Conservation (phyloP, 2,113 vertebrate species). For the Isurus oxyrinchus region DNA sequence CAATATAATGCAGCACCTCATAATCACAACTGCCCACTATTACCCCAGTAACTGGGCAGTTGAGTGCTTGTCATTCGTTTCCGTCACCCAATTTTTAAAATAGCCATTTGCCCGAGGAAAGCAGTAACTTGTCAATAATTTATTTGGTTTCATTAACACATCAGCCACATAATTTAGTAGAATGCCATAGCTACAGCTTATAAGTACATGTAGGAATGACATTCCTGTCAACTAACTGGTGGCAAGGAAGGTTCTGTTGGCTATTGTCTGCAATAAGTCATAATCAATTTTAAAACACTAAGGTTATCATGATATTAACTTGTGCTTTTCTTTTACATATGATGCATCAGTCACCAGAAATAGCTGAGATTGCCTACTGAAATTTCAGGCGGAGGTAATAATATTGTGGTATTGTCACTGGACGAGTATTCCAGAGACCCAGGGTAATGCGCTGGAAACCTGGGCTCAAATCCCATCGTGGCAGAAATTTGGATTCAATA, state of each 20-base stretch:
- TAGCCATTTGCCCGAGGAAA: neutral
- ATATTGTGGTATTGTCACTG: no score
- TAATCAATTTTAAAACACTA: neutral
- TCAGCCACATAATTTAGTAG: neutral
- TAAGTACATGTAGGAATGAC: neutral
- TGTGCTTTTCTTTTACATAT: neutral
- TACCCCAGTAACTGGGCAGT: neutral
- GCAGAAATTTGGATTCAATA: no score
- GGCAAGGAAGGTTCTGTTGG: neutral
- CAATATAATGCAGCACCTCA: neutral
- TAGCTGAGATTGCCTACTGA: neutral
- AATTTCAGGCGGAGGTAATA: neutral
- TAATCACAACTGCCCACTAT: neutral
- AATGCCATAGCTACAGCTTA: neutral
- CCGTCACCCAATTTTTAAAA: neutral
- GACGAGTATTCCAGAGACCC: no score
- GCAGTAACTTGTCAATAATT: neutral
- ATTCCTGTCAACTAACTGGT: constrained; percentile 19
- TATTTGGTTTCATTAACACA: neutral
- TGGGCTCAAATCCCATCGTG: no score
- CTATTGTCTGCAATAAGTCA: neutral
- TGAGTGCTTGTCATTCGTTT: neutral
- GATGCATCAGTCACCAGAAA: neutral
- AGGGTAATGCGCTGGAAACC: no score
- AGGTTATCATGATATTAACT: neutral